Percentiles rank a stretch among this genome's conserved stretches.
These are phyloP conservation scores for Xestia ashworthii DNA, from an alignment of 2,888 invertebrate genomes.

Conservation along the genomic window DNA sequence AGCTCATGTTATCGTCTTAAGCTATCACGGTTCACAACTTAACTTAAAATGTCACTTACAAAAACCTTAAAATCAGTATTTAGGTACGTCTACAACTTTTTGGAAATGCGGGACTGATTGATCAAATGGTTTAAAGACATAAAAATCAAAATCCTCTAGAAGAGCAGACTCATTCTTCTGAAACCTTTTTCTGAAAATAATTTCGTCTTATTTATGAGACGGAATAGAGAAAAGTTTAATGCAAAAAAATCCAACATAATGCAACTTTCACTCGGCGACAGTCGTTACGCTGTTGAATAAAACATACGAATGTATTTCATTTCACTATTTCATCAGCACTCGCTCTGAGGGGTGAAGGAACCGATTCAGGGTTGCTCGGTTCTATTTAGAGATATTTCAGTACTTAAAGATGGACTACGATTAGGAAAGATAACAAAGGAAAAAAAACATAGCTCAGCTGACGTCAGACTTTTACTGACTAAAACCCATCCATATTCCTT, in stretches of 20 bases:
- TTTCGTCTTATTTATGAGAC: slow-evolving; percentile 42
- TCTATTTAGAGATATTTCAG: slow-evolving; percentile 9
- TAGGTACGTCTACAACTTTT: not conserved
- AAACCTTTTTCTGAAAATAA: slow-evolving; percentile 39
- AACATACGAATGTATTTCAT: slow-evolving; percentile 69
- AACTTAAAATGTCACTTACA: too few relatives aligned
- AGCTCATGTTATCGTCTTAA: too few relatives aligned
- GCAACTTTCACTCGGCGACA: slow-evolving; percentile 64
- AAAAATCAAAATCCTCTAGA: slow-evolving; percentile 12
- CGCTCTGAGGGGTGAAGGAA: slow-evolving; percentile 58
- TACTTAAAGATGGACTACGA: not conserved
- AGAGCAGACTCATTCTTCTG: not conserved
- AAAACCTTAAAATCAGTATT: not conserved
- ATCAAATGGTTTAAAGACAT: not conserved
- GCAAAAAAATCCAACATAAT: slow-evolving; percentile 61
- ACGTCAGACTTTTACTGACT: too few relatives aligned
- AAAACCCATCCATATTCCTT: too few relatives aligned
- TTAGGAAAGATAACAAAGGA: not conserved
- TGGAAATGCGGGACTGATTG: not conserved
- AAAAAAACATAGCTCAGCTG: not conserved
- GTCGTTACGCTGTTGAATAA: slow-evolving; percentile 69
- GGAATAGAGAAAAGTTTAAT: slow-evolving; percentile 56
- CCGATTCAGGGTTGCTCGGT: slow-evolving; percentile 39
- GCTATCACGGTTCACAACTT: too few relatives aligned
- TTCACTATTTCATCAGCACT: slow-evolving; percentile 66